Evolutionary conservation across 2,797 vertebrate genomes (phyloP), one percentile per base, ranked within the genome.

Genomic region (Enteromius unitaeniatus): DNA sequence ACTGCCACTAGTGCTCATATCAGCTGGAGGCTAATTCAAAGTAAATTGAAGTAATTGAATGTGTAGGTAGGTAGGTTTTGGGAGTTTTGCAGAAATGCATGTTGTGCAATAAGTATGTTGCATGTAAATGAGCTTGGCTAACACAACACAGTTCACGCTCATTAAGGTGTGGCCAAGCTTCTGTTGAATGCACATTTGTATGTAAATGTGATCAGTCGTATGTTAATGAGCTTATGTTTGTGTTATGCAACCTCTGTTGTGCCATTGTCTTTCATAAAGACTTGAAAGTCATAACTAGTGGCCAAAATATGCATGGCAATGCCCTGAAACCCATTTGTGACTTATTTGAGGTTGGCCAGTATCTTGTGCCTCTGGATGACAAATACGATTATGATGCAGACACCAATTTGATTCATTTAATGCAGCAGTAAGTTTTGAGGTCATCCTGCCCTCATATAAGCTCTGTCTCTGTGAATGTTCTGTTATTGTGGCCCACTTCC

Each of bases 401-500:
- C 5, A 7, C 17, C 26, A 34, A n/a, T 65, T 53, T 5, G 62
- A 49, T 78, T n/a, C 13, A n/a, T 67, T 6, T 17, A 51, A 79
- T 34, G 42, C 23, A 78, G 34, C 23, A 26, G 37, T 10, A 45
- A 15, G 69, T 69, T 58, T 26, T 14, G 13, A 37, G 14, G 13
- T 68, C 26, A 60, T 28, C 37, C 4, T n/a, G 37, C n/a, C 15
- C 23, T 53, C 70, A 6, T 53, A 21, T 49, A 19, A 74, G 28
- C 19, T 2, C 10, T 14, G 19, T 49, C 26, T 79, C 58, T 45
- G 69, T 60, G 40, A 74, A 42, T 42, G 28, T 17, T 60, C 11
- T 68, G 51, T 65, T 77, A 21, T 68, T 78, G 68, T 62, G n/a
- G 9, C 26, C 37, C 4, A 11, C 79, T 82, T 85, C 28, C 23